Evolutionary conservation across 2,888 invertebrate genomes (phyloP), one percentile per base, ranked within the genome.

Genomic region (Microctonus hyperodae): DNA sequence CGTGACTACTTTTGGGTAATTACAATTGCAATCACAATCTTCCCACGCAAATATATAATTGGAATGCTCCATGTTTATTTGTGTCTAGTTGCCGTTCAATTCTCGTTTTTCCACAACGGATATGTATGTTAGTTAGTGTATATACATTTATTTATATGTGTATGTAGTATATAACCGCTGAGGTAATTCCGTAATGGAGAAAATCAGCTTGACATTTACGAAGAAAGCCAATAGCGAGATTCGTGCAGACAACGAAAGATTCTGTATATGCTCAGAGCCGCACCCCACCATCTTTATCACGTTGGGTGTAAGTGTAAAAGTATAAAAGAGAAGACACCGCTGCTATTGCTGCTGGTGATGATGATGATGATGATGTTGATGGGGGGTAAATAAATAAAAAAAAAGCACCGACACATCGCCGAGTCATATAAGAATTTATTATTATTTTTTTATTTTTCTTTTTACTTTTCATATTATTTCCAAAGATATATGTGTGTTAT

Each of bases 151-250:
- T n/a, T n/a, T n/a, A n/a, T n/a, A n/a, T n/a, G n/a, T n/a, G n/a
- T n/a, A n/a, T n/a, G n/a, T n/a, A n/a, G n/a, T n/a, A n/a, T 56
- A 56, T 66, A 66, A 67, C 56, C 50, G 57, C 55, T 51, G 65
- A 69, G 62, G 67, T 70, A 71, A 72, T 72, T 69, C 59, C 67
- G 48, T 65, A 70, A 71, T 66, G 60, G 73, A 73, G 71, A 73
- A 73, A 72, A 72, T 71, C 63, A 69, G 61, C 71, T 67, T 73
- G 74, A 75, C 77, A 75, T 77, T 77, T 76, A 73, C 73, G 71
- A 76, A 75, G 77, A 75, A 74, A 75, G 73, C 72, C 73, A 71
- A 23, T 61, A 20, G 59, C 25, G 28, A 58, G 44, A 44, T 44
- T 20, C 44, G 20, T 44, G 44, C 20, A 44, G 4, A 44, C 28